Evolutionary conservation across 2,888 invertebrate genomes (phyloP).

Genomic region (Zootermopsis nevadensis): DNA sequence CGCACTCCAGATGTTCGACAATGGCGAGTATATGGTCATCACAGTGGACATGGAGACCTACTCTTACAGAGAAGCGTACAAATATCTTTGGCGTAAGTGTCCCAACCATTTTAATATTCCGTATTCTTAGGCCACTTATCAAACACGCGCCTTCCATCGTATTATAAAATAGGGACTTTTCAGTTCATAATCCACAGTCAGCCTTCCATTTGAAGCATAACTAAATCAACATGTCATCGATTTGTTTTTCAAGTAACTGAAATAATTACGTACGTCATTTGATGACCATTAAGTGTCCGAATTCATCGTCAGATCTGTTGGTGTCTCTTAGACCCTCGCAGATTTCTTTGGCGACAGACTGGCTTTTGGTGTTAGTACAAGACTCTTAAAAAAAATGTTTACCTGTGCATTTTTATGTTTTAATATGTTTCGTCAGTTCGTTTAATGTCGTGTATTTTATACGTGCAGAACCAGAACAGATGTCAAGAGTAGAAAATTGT

Average conservation of each 20-base stretch:
- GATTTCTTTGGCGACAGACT: too few relatives aligned
- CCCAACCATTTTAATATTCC: neutral
- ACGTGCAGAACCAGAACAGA: slow-evolving; percentile 32
- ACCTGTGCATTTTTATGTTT: neutral
- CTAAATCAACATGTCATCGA: too few relatives aligned
- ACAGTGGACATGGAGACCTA: slow-evolving; percentile 94
- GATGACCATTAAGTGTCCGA: too few relatives aligned
- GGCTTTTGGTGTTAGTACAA: too few relatives aligned
- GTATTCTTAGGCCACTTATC: neutral
- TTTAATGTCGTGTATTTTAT: slow-evolving; percentile 12
- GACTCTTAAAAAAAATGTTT: neutral
- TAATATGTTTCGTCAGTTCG: slow-evolving; percentile 46
- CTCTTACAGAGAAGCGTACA: slow-evolving; percentile 76
- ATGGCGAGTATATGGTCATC: slow-evolving; percentile 95
- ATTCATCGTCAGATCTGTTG: too few relatives aligned
- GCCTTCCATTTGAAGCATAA: too few relatives aligned
- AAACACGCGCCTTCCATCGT: too few relatives aligned
- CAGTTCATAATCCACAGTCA: too few relatives aligned
- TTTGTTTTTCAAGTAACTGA: too few relatives aligned
- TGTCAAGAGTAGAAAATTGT: slow-evolving; percentile 9
- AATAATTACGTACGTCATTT: too few relatives aligned
- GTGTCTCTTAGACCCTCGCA: too few relatives aligned
- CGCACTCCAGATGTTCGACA: slow-evolving; percentile 84
- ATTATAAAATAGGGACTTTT: too few relatives aligned
- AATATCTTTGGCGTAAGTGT: slow-evolving; percentile 84